These are phyloP conservation scores for Ceratitis capitata DNA, from an alignment of 1,140 invertebrate species.

Conservation along the genomic window DNA sequence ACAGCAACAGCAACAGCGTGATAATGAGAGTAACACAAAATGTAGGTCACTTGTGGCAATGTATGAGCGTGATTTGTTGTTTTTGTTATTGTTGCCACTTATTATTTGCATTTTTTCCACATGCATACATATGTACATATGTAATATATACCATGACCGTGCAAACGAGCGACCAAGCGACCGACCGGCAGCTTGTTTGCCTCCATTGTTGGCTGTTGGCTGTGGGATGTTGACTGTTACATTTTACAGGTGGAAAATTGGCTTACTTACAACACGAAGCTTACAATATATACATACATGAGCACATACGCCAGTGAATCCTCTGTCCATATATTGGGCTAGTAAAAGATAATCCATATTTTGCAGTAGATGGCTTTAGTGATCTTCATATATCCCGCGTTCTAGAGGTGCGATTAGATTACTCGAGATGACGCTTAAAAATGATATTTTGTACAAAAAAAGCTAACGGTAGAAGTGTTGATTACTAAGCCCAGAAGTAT, in stretches of 20 bases:
- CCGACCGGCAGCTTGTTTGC: no score
- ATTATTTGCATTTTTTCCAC: background rate
- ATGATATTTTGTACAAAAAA: no score
- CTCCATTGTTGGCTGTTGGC: background rate
- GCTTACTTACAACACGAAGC: background rate
- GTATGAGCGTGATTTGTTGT: background rate
- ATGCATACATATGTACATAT: background rate
- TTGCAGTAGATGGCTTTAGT: no score
- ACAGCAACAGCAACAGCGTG: constrained; percentile 25
- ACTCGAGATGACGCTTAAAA: no score
- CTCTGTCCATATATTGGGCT: background rate
- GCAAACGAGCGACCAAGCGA: no score
- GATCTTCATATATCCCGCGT: no score
- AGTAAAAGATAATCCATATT: no score
- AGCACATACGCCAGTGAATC: background rate
- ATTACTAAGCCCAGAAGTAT: no score
- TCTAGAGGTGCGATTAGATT: no score
- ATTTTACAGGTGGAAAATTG: constrained; percentile 1
- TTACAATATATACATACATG: background rate
- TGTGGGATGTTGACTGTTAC: background rate
- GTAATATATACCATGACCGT: background rate
- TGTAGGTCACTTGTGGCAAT: constrained; percentile 6
- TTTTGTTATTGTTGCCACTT: background rate
- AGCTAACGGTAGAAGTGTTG: no score
- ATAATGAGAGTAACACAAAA: constrained; percentile 34